These are phyloP conservation scores for Drosophila mayri DNA, from an alignment of 1,140 invertebrate species.

Conservation along the genomic window DNA sequence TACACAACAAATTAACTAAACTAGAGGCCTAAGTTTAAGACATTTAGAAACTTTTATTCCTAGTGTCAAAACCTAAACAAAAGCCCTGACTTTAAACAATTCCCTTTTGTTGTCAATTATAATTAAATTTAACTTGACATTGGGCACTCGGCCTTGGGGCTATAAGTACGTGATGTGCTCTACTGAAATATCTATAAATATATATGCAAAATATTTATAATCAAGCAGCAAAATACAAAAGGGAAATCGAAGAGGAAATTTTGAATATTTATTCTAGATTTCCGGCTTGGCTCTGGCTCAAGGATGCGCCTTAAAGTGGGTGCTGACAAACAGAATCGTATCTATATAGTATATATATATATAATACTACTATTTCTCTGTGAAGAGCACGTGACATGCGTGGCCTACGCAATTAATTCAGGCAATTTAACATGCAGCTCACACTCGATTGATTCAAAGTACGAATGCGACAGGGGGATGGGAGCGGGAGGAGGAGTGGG, in stretches of 20 bases:
- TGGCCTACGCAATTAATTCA: conserved; percentile 70
- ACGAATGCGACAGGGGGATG: conserved; percentile 38
- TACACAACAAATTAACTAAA: neutral
- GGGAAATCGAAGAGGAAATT: conserved; percentile 14
- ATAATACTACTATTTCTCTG: conserved; percentile 1
- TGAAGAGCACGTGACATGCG: conserved; percentile 64
- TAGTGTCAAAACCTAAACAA: neutral
- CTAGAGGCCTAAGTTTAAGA: too few species aligned
- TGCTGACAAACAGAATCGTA: neutral
- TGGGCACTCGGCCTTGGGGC: conserved; percentile 14
- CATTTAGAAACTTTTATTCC: neutral
- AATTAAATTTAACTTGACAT: conserved; percentile 33
- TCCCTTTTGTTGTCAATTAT: conserved; percentile 7
- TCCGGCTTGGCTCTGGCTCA: conserved; percentile 34
- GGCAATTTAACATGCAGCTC: conserved; percentile 69
- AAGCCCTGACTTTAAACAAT: neutral
- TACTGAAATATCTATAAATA: conserved; percentile 12
- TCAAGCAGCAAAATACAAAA: neutral
- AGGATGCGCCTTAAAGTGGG: conserved; percentile 17
- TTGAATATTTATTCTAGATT: conserved; percentile 20
- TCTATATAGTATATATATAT: conserved; percentile 2
- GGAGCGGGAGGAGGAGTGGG: neutral
- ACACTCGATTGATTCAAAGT: conserved; percentile 48
- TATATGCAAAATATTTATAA: conserved; percentile 7
- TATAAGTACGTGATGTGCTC: conserved; percentile 31